Percentiles rank a stretch among this genome's conserved stretches.
Conservation (phyloP, 2,797 vertebrate genomes). For the Melanotaenia parkinsoni region DNA sequence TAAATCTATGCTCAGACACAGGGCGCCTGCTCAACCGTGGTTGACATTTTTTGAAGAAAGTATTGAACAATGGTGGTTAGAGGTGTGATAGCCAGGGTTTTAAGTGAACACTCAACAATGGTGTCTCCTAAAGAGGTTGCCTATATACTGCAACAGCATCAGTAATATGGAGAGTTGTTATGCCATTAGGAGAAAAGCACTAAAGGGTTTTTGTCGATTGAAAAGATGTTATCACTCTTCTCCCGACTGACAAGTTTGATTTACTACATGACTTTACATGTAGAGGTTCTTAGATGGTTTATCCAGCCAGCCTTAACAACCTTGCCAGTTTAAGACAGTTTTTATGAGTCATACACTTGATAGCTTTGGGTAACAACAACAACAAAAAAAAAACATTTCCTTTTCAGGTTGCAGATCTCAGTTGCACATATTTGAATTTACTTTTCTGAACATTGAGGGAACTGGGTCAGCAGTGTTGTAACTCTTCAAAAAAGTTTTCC, state of each 20-base stretch:
- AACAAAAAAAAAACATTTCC: neutral
- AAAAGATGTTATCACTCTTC: constrained; percentile 7
- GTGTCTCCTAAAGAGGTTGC: neutral
- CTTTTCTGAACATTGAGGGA: neutral
- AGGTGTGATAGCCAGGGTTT: neutral
- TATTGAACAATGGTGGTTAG: neutral
- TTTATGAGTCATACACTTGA: neutral
- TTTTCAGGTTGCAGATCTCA: neutral
- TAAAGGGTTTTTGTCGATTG: constrained; percentile 7
- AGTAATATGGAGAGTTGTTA: neutral
- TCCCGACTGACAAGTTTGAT: constrained; percentile 1
- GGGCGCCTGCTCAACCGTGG: neutral
- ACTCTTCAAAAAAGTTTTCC: neutral
- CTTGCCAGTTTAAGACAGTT: neutral
- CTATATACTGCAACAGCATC: neutral
- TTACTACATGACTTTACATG: constrained; percentile 10
- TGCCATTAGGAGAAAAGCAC: constrained; percentile 6
- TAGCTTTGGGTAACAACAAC: neutral
- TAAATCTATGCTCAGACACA: neutral
- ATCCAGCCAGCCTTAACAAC: neutral
- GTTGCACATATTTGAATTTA: neutral
- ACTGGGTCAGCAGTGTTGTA: neutral
- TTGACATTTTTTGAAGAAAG: neutral
- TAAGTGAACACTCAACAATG: neutral
- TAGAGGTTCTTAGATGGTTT: constrained; percentile 8